Evolutionary conservation across 64 coral and sea anemone species (phyloP).

Genomic region (Hydrozoanthus tunicans): DNA sequence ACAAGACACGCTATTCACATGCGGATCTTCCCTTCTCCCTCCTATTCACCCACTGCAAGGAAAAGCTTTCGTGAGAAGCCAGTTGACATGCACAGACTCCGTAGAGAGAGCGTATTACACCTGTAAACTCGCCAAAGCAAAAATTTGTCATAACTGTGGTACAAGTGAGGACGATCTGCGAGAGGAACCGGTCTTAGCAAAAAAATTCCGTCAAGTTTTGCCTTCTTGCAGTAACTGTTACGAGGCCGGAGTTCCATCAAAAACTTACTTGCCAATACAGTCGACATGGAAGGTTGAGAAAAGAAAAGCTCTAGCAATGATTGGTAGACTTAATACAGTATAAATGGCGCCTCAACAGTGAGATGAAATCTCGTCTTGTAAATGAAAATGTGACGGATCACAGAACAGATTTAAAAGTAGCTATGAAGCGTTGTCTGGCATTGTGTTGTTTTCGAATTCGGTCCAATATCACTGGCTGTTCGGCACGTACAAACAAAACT

Average conservation of each 20-base stretch:
- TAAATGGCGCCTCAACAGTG: neutral
- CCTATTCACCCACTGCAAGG: conserved; percentile 36
- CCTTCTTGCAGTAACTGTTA: conserved; percentile 39
- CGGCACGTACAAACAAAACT: neutral
- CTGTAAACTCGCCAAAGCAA: conserved; percentile 31
- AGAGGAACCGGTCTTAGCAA: conserved; percentile 18
- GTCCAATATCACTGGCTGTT: conserved; percentile 22
- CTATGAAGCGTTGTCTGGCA: neutral
- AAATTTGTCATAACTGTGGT: conserved; percentile 46
- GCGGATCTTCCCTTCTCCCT: conserved; percentile 45
- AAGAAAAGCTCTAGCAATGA: conserved; percentile 15
- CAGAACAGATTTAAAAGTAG: neutral
- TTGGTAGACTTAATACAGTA: conserved; percentile 23
- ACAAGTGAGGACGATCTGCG: conserved; percentile 13
- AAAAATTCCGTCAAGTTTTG: conserved; percentile 50
- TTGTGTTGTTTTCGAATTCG: neutral
- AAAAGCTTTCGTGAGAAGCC: conserved; percentile 52
- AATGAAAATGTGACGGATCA: neutral
- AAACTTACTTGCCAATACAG: conserved; percentile 40
- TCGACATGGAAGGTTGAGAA: conserved; percentile 41
- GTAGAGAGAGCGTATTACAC: conserved; percentile 41
- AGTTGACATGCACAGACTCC: conserved; percentile 37
- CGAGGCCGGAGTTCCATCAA: conserved; percentile 38
- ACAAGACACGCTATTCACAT: conserved; percentile 43
- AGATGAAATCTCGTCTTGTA: neutral